A percentile compares a stretch with the other conserved stretches of the same genome.
These are phyloP conservation scores for Eudyptes chrysolophus DNA, from an alignment of 2,113 vertebrate genomes.

Conservation along the genomic window DNA sequence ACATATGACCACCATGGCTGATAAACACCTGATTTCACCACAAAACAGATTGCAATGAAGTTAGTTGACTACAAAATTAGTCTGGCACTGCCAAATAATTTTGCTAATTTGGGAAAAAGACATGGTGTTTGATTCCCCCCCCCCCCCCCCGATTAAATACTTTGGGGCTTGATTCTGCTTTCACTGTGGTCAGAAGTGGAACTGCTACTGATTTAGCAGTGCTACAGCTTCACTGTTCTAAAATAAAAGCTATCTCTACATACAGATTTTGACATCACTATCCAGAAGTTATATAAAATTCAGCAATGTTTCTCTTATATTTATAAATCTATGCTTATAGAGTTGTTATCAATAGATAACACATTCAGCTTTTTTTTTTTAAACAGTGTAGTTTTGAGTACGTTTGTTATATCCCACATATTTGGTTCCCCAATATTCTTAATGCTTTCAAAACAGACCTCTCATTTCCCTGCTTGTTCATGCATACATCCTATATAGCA, in stretches of 20 bases:
- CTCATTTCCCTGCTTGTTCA: neutral
- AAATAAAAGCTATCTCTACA: neutral
- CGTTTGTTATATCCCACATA: neutral
- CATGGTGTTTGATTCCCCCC: neutral
- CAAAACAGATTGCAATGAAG: neutral
- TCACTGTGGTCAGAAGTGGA: neutral
- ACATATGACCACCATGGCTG: neutral
- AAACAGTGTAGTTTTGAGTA: neutral
- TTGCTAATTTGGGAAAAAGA: neutral
- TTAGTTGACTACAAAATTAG: neutral
- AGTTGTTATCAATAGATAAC: neutral
- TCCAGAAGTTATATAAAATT: neutral
- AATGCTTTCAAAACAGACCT: neutral
- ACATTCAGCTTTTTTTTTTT: neutral
- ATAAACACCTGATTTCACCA: neutral
- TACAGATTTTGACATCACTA: neutral
- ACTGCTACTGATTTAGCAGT: neutral
- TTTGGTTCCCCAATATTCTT: neutral
- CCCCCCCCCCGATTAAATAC: neutral
- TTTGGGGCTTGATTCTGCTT: neutral
- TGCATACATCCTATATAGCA: rapidly evolving
- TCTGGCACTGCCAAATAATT: neutral
- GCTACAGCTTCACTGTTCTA: neutral
- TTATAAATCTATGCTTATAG: neutral
- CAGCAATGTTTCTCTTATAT: neutral